A percentile compares a stretch with the other conserved stretches of the same genome.
Conservation (phyloP, 2,113 vertebrate species). For the Protomyctophum bolini region DNA sequence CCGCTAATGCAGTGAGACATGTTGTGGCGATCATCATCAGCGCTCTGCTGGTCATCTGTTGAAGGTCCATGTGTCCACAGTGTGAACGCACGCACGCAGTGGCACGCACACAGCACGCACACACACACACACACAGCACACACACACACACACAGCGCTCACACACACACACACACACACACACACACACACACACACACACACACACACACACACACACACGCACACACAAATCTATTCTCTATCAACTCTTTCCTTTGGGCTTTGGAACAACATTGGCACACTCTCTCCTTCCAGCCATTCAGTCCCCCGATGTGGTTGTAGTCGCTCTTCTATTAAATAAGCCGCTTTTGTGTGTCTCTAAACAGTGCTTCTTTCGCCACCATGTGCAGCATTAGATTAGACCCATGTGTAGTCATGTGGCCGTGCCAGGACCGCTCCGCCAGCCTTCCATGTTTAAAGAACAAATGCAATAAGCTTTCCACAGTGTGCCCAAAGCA, state of each 20-base stretch:
- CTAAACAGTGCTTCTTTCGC: conserved; percentile 56
- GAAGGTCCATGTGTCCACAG: background rate
- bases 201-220: conserved; percentile 21
- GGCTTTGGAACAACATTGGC: conserved; percentile 58
- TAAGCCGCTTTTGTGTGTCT: conserved; percentile 38
- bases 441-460: background rate
- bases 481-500: no score
- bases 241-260: conserved; percentile 49
- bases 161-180: no score
- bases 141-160: no score
- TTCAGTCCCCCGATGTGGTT: conserved; percentile 52
- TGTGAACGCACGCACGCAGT: background rate
- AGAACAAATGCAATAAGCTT: no score
- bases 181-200: no score
- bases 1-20: background rate
- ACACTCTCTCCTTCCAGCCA: conserved; percentile 19
- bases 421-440: conserved; percentile 12
- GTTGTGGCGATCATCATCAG: background rate
- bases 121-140: background rate
- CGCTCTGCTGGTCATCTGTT: background rate
- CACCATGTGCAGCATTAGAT: conserved; percentile 48
- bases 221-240: conserved; percentile 42
- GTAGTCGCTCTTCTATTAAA: conserved; percentile 60
- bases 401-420: conserved; percentile 42
- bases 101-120: conserved; percentile 1